Evolutionary conservation across 2,888 invertebrate genomes (phyloP).

Genomic region (Lacanobia oleracea): DNA sequence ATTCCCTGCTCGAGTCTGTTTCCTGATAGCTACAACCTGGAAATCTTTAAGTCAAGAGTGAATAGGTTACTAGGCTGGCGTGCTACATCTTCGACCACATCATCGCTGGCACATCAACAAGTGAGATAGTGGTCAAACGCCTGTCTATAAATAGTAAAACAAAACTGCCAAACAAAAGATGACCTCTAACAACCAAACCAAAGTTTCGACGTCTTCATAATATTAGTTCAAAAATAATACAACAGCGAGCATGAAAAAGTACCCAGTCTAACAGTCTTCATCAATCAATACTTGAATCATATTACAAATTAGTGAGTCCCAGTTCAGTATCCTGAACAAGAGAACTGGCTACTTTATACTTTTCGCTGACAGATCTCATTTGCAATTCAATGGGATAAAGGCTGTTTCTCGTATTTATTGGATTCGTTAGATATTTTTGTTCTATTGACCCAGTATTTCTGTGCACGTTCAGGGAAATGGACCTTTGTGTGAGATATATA

Average conservation of each 20-base stretch:
- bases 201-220: background rate
- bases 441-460: slow-evolving; percentile 37
- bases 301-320: slow-evolving; percentile 69
- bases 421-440: slow-evolving; percentile 58
- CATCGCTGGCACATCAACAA: too few species aligned
- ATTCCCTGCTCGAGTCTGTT: too few species aligned
- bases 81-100: too few species aligned
- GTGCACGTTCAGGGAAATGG: slow-evolving; percentile 2
- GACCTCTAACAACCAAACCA: background rate
- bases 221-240: background rate
- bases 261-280: slow-evolving; percentile 6
- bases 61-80: too few species aligned
- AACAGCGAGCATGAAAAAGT: background rate
- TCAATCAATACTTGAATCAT: slow-evolving; percentile 67
- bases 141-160: too few species aligned
- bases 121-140: too few species aligned
- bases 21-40: too few species aligned
- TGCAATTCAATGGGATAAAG: slow-evolving; percentile 74
- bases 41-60: too few species aligned
- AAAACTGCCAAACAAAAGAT: too few species aligned
- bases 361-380: slow-evolving; percentile 77
- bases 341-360: slow-evolving; percentile 76
- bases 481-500: background rate
- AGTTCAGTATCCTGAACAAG: slow-evolving; percentile 64
- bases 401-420: slow-evolving; percentile 56